Conservation (phyloP, 2,797 vertebrate genomes). For the Scleropages formosus region DNA sequence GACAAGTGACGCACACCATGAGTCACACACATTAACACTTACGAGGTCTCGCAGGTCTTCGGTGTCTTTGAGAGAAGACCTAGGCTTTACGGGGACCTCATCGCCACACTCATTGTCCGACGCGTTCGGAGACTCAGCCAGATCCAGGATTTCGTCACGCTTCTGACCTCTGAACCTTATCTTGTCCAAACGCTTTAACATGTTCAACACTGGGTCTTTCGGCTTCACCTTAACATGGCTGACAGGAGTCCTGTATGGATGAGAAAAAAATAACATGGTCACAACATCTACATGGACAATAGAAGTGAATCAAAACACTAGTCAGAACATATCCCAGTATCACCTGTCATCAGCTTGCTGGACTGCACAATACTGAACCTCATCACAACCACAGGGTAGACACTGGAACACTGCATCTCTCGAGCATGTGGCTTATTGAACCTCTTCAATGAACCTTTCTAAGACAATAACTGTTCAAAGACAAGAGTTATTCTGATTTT, state of each 20-base stretch:
- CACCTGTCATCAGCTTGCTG: background rate
- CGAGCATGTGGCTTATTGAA: too few relatives aligned
- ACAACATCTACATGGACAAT: too few relatives aligned
- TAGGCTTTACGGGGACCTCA: conserved; percentile 73
- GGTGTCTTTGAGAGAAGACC: conserved; percentile 66
- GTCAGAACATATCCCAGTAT: too few relatives aligned
- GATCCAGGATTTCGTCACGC: conserved; percentile 89
- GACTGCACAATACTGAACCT: too few relatives aligned
- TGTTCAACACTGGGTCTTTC: conserved; percentile 73
- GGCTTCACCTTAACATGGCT: conserved; percentile 83
- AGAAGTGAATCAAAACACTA: background rate
- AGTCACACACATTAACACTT: conserved; percentile 51
- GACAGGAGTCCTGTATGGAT: conserved; percentile 61
- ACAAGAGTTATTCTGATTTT: too few relatives aligned
- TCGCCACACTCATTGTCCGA: conserved; percentile 91
- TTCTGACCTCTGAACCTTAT: conserved; percentile 94
- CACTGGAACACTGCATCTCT: background rate
- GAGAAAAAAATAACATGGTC: conserved; percentile 6
- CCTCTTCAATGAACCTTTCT: too few relatives aligned
- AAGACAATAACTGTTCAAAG: too few relatives aligned
- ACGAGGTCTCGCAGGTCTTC: conserved; percentile 84
- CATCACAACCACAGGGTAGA: background rate
- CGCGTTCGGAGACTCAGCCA: conserved; percentile 86
- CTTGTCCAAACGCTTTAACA: conserved; percentile 91
- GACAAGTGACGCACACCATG: background rate